These are phyloP conservation scores for Labeo catla DNA, from an alignment of 2,113 vertebrate genomes.

Conservation along the genomic window DNA sequence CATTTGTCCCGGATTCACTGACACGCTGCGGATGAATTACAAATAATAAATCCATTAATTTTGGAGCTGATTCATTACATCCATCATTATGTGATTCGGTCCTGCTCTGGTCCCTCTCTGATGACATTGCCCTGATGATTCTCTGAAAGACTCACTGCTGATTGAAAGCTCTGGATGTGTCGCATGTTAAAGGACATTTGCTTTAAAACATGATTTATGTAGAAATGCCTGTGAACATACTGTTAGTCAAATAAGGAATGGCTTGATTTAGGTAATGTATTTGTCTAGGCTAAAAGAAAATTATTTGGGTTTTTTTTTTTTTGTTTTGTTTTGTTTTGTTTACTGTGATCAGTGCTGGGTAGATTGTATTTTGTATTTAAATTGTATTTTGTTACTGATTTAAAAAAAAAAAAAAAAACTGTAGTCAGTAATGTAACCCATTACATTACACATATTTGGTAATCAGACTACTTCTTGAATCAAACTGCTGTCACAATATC, in stretches of 20 bases:
- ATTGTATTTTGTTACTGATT: background rate
- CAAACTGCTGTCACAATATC: no score
- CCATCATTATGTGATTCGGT: constrained; percentile 60
- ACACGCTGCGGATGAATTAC: constrained; percentile 70
- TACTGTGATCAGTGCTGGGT: background rate
- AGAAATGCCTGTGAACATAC: background rate
- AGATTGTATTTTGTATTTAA: background rate
- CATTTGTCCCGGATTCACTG: constrained; percentile 60
- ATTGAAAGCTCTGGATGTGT: background rate
- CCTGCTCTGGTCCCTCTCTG: background rate
- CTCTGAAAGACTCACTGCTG: background rate
- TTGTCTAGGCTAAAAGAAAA: background rate
- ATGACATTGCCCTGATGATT: background rate
- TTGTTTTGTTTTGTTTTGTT: no score
- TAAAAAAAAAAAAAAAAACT: no score
- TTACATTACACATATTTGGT: background rate
- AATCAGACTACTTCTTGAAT: no score
- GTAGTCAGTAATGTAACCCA: background rate
- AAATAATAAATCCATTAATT: constrained; percentile 76
- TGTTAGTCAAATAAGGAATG: background rate
- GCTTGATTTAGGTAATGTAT: background rate
- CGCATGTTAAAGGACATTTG: background rate
- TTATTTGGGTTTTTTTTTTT: no score
- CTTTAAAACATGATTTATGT: background rate
- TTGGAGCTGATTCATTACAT: constrained; percentile 64